phyloP scores from a whole-genome alignment of 2,113 vertebrate species.

The Menura novaehollandiae region DNA sequence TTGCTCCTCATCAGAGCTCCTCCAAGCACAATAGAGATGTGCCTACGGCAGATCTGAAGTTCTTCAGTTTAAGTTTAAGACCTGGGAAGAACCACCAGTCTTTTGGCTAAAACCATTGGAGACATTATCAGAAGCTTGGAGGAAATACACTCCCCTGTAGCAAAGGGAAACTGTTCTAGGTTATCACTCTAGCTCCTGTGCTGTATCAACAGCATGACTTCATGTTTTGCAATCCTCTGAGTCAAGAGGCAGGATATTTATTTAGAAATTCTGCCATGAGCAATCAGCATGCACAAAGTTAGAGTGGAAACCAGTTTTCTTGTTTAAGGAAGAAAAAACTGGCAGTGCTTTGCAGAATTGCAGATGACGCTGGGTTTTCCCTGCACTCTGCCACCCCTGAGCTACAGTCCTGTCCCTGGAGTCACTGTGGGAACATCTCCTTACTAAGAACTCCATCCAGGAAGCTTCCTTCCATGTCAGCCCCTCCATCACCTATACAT shows the following conservation, averaged over 20 bases:
- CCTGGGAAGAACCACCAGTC: not conserved
- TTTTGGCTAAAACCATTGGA: not conserved
- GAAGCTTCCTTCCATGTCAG: not conserved
- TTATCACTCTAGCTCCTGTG: not conserved
- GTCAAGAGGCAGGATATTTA: constrained; percentile 24
- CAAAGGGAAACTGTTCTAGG: not conserved
- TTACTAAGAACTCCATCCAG: not conserved
- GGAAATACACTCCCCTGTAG: not conserved
- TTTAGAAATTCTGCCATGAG: constrained; percentile 16
- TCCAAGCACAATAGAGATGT: not conserved
- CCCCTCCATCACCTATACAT: not conserved
- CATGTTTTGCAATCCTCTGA: constrained; percentile 23
- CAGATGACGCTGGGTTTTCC: not conserved
- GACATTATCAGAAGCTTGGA: not conserved
- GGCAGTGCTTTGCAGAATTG: not conserved
- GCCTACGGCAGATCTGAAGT: not conserved
- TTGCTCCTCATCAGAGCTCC: not conserved
- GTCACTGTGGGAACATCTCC: not conserved
- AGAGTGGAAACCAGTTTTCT: not conserved
- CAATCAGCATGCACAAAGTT: not conserved
- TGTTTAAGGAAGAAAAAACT: constrained; percentile 1
- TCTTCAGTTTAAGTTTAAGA: not conserved
- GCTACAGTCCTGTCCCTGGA: not conserved
- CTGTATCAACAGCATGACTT: constrained; percentile 22
- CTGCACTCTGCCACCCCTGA: not conserved